phyloP scores from a whole-genome alignment of 1,140 invertebrate genomes.

The Caerostris darwini region DNA sequence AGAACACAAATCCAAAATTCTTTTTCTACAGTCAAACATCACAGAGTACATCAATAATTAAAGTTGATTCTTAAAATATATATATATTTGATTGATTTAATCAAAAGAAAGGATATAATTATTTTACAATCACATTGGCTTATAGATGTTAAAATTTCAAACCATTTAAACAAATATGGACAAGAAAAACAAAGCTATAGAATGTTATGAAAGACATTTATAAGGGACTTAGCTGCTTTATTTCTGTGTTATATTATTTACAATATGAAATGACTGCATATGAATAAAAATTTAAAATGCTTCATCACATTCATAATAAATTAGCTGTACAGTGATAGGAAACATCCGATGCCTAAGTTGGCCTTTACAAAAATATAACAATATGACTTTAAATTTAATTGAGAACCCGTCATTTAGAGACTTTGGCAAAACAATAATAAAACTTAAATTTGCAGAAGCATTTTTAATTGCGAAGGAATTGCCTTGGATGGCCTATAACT shows the following conservation, averaged over 20 bases:
- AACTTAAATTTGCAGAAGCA: neutral
- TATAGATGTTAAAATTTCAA: neutral
- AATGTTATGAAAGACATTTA: conserved; percentile 17
- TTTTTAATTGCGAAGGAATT: conserved; percentile 12
- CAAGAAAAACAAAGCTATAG: neutral
- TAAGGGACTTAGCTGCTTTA: neutral
- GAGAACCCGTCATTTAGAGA: neutral
- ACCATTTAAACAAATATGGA: neutral
- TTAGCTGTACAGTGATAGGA: conserved; percentile 20
- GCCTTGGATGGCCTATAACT: conserved; percentile 86
- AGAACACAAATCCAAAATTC: too few species aligned
- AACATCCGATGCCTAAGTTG: neutral
- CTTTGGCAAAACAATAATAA: conserved; percentile 18
- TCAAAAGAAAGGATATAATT: too few species aligned
- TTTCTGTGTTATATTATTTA: neutral
- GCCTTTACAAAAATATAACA: conserved; percentile 57
- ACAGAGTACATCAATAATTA: too few species aligned
- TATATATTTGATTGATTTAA: too few species aligned
- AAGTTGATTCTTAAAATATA: too few species aligned
- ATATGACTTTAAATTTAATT: neutral
- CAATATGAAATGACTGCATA: conserved; percentile 52
- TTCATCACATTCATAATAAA: conserved; percentile 50
- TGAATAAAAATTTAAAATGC: conserved; percentile 15
- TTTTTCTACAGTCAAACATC: too few species aligned
- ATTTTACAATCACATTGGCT: too few species aligned